phyloP scores from a whole-genome alignment of 2,797 vertebrate genomes.

The Lagorchestes hirsutus region DNA sequence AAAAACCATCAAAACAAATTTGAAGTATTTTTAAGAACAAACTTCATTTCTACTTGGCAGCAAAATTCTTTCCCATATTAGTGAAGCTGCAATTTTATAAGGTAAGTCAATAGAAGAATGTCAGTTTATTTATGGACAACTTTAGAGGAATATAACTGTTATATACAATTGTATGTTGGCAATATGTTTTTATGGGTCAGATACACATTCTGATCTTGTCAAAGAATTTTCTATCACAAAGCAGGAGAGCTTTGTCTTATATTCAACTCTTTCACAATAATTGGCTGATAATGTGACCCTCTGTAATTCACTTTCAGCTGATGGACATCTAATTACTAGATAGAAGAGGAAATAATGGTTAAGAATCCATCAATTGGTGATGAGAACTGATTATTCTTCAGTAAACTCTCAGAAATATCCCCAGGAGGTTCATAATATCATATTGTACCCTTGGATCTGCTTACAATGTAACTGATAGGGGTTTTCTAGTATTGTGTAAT shows the following conservation, averaged over 20 bases:
- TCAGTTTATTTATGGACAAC: conserved; percentile 6
- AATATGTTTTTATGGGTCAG: background rate
- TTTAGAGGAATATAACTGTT: background rate
- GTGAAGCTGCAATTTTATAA: conserved; percentile 33
- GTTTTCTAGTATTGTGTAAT: conserved; percentile 35
- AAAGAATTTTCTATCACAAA: background rate
- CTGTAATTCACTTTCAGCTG: conserved; percentile 46
- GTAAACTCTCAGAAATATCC: conserved; percentile 43
- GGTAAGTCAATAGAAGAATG: conserved; percentile 18
- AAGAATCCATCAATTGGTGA: conserved; percentile 19
- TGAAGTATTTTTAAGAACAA: conserved; percentile 7
- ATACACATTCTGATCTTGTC: conserved; percentile 40
- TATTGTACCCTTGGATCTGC: conserved; percentile 25
- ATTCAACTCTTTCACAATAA: background rate
- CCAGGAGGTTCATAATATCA: conserved; percentile 37
- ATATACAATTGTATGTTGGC: conserved; percentile 18
- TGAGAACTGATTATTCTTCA: conserved; percentile 30
- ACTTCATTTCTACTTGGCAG: conserved; percentile 24
- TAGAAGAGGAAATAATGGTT: conserved; percentile 56
- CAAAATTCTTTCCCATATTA: background rate
- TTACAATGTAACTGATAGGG: background rate
- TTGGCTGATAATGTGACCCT: conserved; percentile 25
- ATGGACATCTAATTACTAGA: conserved; percentile 52
- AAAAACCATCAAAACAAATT: background rate
- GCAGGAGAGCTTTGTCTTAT: background rate